Percentiles rank a stretch among this genome's conserved stretches.
Evolutionary conservation across 2,797 vertebrate genomes (phyloP).

Genomic region (Falco biarmicus): DNA sequence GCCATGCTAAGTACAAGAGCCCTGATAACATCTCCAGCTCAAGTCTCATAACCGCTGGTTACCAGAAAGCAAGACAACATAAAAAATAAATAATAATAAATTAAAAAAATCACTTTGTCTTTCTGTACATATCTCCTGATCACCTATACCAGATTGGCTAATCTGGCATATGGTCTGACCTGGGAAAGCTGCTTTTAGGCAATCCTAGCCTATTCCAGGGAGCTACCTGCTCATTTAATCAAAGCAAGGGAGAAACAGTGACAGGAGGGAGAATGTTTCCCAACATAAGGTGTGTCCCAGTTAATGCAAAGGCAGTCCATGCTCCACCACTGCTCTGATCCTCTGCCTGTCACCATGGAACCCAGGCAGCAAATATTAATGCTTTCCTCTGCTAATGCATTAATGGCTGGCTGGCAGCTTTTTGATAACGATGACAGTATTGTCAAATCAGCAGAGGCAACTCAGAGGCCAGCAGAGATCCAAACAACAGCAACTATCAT

Average conservation of each 20-base stretch:
- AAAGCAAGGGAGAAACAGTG: background rate
- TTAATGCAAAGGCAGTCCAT: background rate
- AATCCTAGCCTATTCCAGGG: background rate
- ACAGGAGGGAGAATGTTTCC: background rate
- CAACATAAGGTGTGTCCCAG: background rate
- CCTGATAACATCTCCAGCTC: background rate
- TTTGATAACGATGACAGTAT: background rate
- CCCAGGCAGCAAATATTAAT: background rate
- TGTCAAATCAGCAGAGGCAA: background rate
- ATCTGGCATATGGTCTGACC: background rate
- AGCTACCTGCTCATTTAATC: background rate
- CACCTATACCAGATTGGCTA: background rate
- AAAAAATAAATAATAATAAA: background rate
- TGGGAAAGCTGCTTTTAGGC: background rate
- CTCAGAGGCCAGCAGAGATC: background rate
- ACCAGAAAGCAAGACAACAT: background rate
- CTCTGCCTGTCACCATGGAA: background rate
- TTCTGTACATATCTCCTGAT: background rate
- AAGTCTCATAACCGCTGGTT: background rate
- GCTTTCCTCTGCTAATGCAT: background rate
- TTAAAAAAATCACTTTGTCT: background rate
- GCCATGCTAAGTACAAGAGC: background rate
- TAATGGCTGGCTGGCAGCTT: background rate
- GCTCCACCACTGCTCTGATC: background rate
- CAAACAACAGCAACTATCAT: accelerated